Percentiles rank a stretch among this genome's conserved stretches.
phyloP scores from a whole-genome alignment of 2,113 vertebrate genomes.

The Scytalopus superciliaris region DNA sequence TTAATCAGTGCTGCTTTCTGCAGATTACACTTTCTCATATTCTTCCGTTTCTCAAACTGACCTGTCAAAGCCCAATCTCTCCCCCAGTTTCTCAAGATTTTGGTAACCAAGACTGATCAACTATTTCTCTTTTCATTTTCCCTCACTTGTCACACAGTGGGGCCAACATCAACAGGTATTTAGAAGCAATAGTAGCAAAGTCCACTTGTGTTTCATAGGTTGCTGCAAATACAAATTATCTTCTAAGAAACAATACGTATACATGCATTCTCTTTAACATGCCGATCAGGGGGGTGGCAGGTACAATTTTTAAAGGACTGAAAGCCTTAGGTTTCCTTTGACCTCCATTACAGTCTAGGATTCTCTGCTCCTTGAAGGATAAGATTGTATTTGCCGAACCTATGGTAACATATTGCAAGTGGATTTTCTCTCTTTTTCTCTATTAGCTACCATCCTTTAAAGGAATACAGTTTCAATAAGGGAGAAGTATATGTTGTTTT shows the following conservation, averaged over 20 bases:
- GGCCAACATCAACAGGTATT: constrained; percentile 64
- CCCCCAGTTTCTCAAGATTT: neutral
- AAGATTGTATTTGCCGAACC: neutral
- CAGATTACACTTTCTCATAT: neutral
- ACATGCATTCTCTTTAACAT: neutral
- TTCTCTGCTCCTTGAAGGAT: constrained; percentile 4
- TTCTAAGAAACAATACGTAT: neutral
- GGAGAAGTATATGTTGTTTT: neutral
- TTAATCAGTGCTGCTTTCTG: neutral
- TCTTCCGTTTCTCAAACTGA: neutral
- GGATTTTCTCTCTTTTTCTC: neutral
- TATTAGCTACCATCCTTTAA: neutral
- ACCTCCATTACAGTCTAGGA: constrained; percentile 26
- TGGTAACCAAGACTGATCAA: neutral
- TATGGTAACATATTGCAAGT: neutral
- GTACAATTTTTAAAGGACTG: constrained; percentile 3
- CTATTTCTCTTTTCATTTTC: neutral
- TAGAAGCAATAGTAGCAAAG: neutral
- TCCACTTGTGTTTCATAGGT: neutral
- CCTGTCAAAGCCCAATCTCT: neutral
- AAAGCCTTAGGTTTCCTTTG: constrained; percentile 28
- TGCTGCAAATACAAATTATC: neutral
- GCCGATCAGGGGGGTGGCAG: neutral
- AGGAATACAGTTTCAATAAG: neutral
- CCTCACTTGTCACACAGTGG: neutral